Conservation (phyloP, 1,140 invertebrate species). For the Eufriesea mexicana region DNA sequence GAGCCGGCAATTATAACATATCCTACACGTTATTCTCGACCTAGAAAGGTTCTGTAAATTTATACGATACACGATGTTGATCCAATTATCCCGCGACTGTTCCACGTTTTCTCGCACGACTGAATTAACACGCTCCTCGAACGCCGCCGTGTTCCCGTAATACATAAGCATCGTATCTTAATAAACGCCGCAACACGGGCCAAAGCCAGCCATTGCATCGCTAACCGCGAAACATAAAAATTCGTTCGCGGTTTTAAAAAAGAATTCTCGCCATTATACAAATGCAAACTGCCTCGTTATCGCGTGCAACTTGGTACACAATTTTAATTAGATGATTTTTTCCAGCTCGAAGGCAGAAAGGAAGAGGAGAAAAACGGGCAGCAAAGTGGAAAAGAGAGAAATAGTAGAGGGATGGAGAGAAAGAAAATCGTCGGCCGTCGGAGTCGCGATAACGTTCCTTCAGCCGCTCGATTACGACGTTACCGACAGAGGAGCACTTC, state of each 20-base stretch:
- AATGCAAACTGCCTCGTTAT: slow-evolving; percentile 35
- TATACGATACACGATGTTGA: not conserved
- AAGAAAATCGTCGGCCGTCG: not conserved
- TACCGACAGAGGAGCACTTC: slow-evolving; percentile 10
- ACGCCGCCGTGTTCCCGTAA: not conserved
- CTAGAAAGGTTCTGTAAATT: not conserved
- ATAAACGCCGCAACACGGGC: not conserved
- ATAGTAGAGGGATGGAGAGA: too few relatives aligned
- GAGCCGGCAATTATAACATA: not conserved
- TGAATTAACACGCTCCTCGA: slow-evolving; percentile 22
- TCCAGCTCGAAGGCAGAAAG: not conserved
- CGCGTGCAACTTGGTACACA: slow-evolving; percentile 20
- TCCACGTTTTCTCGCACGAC: not conserved
- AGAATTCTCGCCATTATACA: slow-evolving; percentile 12
- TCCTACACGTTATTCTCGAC: not conserved
- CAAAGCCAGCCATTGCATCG: not conserved
- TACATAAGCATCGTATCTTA: not conserved
- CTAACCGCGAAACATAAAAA: not conserved
- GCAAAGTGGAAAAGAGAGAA: not conserved
- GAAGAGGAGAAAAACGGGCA: not conserved
- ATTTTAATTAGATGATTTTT: slow-evolving; percentile 39
- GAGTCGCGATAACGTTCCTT: slow-evolving; percentile 24
- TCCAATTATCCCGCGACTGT: slow-evolving; percentile 7
- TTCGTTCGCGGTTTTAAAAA: not conserved
- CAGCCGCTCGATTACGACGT: slow-evolving; percentile 31